Base-by-base conservation (phyloP, 2,113 vertebrate genomes). In the Erythrolamprus reginae region DNA sequence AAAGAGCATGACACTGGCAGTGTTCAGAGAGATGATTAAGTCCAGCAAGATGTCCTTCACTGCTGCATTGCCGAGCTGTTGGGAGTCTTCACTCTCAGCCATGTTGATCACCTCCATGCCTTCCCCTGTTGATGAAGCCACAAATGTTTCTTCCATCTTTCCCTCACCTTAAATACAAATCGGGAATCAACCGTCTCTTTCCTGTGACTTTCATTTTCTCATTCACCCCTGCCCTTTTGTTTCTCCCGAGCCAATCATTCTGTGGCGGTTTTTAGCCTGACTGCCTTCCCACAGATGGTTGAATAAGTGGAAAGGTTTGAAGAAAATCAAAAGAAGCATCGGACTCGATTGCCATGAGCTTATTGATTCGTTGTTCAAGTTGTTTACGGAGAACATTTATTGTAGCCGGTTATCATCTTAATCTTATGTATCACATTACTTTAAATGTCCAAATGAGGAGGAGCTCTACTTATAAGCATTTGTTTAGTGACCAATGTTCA, bases 41-140 rank as follows among this genome's bases (percentile, higher is more conserved):
- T 95, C 33, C 5, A 93, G 77, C 0, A 93, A 33, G 33, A 93
- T 89, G 83, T 93, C 42, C 0, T 56, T 94, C 48, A 90, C 1
- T 0, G 93, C 93, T 28, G 93, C 82, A 9, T 90, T 93, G 17
- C 89, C 89, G 10, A 92, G 86, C 0, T 12, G 21, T 33, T 55
- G 2, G 9, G 90, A 92, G 0, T 90, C 94, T 26, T 97, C 95
- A 0, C 92, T 51, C 87, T 95, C 91, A 17, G 91, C 95, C 97
- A 97, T 97, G 93, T 96, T 21, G 0, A 96, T 91, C 48, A 93
- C 1, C 15, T 97, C 93, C 94, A 92, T 96, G 87, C 82, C 92
- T 94, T 97, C 96, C 1, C 97, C 97, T 82, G 90, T 92, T 0
- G 97, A 97, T 0, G 96, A 96, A 58, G 93, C 96, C 94, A 96